Percentiles rank a stretch among this genome's conserved stretches.
Conservation (phyloP, 1,140 invertebrate genomes). For the Eupeodes corollae region DNA sequence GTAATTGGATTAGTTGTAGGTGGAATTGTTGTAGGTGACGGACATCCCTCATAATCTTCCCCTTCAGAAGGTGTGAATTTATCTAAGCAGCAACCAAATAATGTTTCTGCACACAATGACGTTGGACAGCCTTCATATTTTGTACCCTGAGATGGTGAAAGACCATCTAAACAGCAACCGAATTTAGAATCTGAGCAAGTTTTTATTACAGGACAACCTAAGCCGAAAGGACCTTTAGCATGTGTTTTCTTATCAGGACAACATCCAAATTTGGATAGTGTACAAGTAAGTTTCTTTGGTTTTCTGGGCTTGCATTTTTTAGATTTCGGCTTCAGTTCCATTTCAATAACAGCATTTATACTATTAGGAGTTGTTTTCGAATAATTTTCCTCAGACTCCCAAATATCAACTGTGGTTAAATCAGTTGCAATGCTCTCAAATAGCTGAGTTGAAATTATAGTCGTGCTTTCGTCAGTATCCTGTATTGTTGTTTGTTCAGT, state of each 20-base stretch:
- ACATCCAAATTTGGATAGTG: conserved; percentile 68
- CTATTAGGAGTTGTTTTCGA: conserved; percentile 38
- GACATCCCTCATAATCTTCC: conserved; percentile 74
- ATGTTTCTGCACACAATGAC: conserved; percentile 58
- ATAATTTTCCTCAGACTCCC: conserved; percentile 22
- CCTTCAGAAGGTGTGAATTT: conserved; percentile 65
- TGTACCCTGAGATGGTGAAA: conserved; percentile 65
- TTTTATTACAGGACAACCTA: conserved; percentile 60
- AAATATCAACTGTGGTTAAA: conserved; percentile 32
- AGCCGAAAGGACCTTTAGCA: conserved; percentile 73
- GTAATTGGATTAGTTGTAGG: conserved; percentile 26
- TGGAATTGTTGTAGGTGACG: conserved; percentile 46
- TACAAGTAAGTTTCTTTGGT: conserved; percentile 50
- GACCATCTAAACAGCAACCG: conserved; percentile 82
- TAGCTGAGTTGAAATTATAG: background rate
- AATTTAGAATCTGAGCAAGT: conserved; percentile 71
- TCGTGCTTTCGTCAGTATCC: conserved; percentile 4
- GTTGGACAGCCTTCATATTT: conserved; percentile 66
- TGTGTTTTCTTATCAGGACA: conserved; percentile 75
- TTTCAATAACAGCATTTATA: conserved; percentile 38
- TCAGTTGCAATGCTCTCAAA: background rate
- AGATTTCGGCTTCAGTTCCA: conserved; percentile 34
- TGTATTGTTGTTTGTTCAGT: no score
- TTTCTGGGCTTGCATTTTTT: conserved; percentile 49
- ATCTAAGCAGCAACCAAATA: conserved; percentile 81